Evolutionary conservation across 2,797 vertebrate genomes (phyloP).

Genomic region (Valencia hispanica): DNA sequence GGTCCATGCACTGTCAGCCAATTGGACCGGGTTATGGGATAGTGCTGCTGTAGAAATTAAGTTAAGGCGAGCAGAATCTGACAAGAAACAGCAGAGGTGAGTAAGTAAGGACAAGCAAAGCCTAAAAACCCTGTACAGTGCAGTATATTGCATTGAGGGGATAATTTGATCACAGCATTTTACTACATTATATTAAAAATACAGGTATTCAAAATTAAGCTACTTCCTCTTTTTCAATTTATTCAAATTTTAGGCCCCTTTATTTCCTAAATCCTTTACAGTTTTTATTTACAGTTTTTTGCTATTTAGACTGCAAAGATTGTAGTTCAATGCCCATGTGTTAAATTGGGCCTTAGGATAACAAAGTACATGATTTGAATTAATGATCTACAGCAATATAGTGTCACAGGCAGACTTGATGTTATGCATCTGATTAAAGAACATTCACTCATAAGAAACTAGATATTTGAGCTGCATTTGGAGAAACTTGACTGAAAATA

Average conservation of each 20-base stretch:
- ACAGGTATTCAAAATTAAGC: neutral
- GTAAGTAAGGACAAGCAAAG: slow-evolving; percentile 8
- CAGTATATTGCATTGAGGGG: neutral
- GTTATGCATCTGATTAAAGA: neutral
- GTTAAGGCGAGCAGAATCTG: slow-evolving; percentile 36
- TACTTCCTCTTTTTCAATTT: neutral
- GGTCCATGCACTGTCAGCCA: slow-evolving; percentile 17
- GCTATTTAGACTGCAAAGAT: neutral
- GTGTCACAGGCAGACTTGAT: neutral
- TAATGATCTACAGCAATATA: neutral
- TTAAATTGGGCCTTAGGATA: neutral
- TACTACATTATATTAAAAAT: neutral
- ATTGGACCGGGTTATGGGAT: slow-evolving; percentile 19
- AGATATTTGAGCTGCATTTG: neutral
- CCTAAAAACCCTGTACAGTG: neutral
- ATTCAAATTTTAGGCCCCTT: neutral
- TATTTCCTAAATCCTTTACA: neutral
- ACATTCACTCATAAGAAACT: neutral
- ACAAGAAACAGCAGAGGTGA: slow-evolving; percentile 23
- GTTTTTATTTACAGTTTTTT: neutral
- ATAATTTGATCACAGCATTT: neutral
- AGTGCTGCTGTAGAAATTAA: slow-evolving; percentile 40
- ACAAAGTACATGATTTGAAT: neutral
- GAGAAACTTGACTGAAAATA: slow-evolving; percentile 31
- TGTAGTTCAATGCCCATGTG: neutral